These are phyloP conservation scores for Malacoraja senta DNA, from an alignment of 2,797 vertebrate genomes.

Conservation along the genomic window DNA sequence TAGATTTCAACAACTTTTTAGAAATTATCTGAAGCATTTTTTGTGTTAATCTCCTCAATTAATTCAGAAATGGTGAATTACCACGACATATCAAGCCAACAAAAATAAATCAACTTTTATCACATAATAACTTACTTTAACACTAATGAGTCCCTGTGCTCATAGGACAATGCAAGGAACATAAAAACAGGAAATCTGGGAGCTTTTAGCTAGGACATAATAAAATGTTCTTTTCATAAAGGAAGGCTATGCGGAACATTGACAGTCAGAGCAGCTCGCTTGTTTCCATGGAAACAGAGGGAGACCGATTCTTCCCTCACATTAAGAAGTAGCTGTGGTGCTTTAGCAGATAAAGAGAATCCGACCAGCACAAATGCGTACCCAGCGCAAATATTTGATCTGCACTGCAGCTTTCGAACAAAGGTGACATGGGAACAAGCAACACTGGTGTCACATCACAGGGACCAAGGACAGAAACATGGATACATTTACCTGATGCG, in stretches of 20 bases:
- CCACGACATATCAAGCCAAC: background rate
- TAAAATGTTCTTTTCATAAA: background rate
- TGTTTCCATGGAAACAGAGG: constrained; percentile 7
- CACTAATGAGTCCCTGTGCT: background rate
- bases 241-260: background rate
- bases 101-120: background rate
- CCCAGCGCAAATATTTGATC: background rate
- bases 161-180: background rate
- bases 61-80: background rate
- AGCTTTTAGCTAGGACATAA: background rate
- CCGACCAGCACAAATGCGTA: background rate
- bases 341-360: constrained; percentile 19
- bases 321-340: background rate
- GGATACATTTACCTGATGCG: background rate
- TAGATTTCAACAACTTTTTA: background rate
- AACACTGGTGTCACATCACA: background rate
- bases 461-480: background rate
- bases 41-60: background rate
- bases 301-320: background rate
- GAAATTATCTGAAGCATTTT: background rate
- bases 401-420: background rate
- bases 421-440: background rate
- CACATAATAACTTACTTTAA: background rate
- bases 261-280: background rate
- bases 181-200: constrained; percentile 24